Conservation (phyloP, 1,140 invertebrate species). For the Pachypsylla venusta region DNA sequence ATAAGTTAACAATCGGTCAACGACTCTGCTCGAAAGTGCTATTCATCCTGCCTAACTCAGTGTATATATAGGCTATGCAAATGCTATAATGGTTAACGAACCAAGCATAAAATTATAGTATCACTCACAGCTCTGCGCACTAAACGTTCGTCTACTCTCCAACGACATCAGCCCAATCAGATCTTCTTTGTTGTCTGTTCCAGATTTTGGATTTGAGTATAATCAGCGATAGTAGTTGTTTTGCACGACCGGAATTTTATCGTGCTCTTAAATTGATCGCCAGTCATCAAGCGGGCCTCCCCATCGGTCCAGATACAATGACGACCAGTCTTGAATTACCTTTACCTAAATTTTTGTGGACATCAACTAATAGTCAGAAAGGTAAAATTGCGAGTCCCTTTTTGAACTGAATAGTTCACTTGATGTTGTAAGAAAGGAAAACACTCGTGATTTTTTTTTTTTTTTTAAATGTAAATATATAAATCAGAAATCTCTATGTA, state of each 20-base stretch:
- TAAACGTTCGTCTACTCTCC: too few relatives aligned
- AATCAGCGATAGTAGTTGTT: not conserved
- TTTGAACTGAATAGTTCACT: too few relatives aligned
- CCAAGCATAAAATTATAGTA: not conserved
- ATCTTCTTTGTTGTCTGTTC: not conserved
- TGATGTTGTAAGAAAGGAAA: too few relatives aligned
- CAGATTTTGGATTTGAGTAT: slow-evolving; percentile 6
- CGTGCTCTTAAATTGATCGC: slow-evolving; percentile 1
- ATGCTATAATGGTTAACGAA: too few relatives aligned
- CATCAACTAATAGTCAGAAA: not conserved
- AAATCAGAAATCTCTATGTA: too few relatives aligned
- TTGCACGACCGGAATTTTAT: not conserved
- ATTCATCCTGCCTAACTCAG: too few relatives aligned
- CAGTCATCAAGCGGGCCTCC: not conserved
- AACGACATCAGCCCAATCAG: not conserved
- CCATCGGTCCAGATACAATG: slow-evolving; percentile 1
- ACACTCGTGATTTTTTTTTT: too few relatives aligned
- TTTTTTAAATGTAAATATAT: too few relatives aligned
- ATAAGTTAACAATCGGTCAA: too few relatives aligned
- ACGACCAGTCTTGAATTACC: not conserved
- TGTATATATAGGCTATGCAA: too few relatives aligned
- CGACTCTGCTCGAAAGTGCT: too few relatives aligned
- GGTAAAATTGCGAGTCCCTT: not conserved
- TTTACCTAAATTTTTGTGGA: slow-evolving; percentile 1
- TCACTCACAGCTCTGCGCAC: not conserved